These are phyloP conservation scores for Upupa epops DNA, from an alignment of 2,113 vertebrate genomes.

Conservation along the genomic window DNA sequence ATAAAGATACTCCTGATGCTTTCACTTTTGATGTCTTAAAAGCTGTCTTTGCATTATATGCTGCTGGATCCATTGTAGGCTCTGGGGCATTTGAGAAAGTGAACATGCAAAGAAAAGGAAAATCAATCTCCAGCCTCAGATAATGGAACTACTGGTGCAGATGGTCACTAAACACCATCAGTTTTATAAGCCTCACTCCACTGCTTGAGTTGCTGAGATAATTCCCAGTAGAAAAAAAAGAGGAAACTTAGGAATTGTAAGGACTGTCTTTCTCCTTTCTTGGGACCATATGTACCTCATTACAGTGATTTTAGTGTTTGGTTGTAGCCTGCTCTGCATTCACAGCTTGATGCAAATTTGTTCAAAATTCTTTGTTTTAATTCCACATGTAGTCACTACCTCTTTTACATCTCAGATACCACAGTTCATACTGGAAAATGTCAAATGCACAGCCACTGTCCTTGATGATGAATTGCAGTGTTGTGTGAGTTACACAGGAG, in stretches of 20 bases:
- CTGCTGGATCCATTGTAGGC: slow-evolving; percentile 43
- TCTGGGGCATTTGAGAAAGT: slow-evolving; percentile 62
- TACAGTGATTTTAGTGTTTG: not conserved
- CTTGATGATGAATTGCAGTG: slow-evolving; percentile 44
- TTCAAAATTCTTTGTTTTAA: not conserved
- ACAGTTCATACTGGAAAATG: not conserved
- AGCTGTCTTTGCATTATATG: slow-evolving; percentile 10
- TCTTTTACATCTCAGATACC: not conserved
- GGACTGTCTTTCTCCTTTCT: not conserved
- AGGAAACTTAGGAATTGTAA: not conserved
- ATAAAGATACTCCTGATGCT: slow-evolving; percentile 35
- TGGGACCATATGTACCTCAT: not conserved
- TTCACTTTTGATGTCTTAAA: slow-evolving; percentile 58
- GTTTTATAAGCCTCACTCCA: slow-evolving; percentile 5
- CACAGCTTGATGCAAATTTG: not conserved
- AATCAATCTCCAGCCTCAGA: slow-evolving; percentile 65
- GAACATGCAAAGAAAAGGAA: slow-evolving; percentile 59
- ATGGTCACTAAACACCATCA: slow-evolving; percentile 57
- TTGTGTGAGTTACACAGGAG: slow-evolving; percentile 54
- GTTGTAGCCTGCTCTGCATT: not conserved
- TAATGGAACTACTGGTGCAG: slow-evolving; percentile 65
- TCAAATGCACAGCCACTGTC: not conserved
- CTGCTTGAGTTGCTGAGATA: not conserved
- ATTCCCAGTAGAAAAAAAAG: slow-evolving; percentile 39
- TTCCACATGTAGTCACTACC: not conserved